These are phyloP conservation scores for Drosophila nr. perissopoda DNA, from an alignment of 2,888 invertebrate genomes.

Conservation along the genomic window DNA sequence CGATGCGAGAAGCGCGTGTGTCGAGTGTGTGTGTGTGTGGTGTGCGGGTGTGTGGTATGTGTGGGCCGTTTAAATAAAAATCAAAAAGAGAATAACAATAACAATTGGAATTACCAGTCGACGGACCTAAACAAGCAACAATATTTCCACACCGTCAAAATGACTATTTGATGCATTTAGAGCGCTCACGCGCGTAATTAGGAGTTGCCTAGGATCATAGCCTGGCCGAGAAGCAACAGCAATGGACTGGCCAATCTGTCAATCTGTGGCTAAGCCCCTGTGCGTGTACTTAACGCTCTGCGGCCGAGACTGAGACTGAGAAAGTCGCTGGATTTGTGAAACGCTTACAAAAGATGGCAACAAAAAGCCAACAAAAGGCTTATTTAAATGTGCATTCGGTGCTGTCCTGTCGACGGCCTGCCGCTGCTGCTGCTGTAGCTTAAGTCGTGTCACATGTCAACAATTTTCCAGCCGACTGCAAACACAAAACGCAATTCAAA, in stretches of 20 bases:
- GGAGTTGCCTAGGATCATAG: conserved; percentile 57
- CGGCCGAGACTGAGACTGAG: conserved; percentile 34
- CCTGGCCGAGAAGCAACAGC: conserved; percentile 19
- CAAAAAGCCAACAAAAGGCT: conserved; percentile 71
- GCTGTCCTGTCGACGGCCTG: conserved; percentile 16
- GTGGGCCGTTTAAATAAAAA: conserved; percentile 41
- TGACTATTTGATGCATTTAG: conserved; percentile 73
- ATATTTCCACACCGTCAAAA: conserved; percentile 47
- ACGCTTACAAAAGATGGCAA: conserved; percentile 38
- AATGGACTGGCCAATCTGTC: conserved; percentile 12
- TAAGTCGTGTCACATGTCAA: conserved; percentile 80
- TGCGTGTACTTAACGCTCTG: conserved; percentile 47
- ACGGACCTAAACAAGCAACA: conserved; percentile 67
- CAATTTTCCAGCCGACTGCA: conserved; percentile 42
- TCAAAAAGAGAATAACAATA: conserved; percentile 38
- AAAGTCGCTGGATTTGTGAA: conserved; percentile 70
- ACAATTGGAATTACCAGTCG: conserved; percentile 62
- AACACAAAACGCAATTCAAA: conserved; percentile 39
- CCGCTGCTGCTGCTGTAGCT: conserved; percentile 7
- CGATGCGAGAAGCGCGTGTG: conserved; percentile 58
- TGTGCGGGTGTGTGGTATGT: conserved; percentile 21
- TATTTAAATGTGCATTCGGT: conserved; percentile 67
- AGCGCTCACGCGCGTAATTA: conserved; percentile 81
- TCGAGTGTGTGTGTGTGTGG: conserved; percentile 34
- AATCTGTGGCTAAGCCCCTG: conserved; percentile 52